Conservation (phyloP, 2,888 invertebrate genomes). For the Drosophila nr. medialis region DNA sequence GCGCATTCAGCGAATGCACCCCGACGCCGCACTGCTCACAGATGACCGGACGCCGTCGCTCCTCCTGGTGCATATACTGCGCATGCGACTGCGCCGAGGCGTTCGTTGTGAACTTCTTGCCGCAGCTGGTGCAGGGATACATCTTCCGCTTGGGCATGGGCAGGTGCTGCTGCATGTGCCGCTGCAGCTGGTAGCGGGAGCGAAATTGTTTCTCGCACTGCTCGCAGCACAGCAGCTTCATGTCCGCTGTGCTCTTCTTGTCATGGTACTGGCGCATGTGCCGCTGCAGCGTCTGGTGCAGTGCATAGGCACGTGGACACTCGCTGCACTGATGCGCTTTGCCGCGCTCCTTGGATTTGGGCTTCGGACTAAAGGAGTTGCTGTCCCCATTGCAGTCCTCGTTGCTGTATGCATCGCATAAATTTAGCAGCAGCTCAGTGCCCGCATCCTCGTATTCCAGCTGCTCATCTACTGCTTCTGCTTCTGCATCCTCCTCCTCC, state of each 20-base stretch:
- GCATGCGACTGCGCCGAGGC: slow-evolving; percentile 73
- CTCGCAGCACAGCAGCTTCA: slow-evolving; percentile 31
- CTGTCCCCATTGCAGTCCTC: slow-evolving; percentile 8
- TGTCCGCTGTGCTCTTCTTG: not conserved
- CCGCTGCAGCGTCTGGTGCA: slow-evolving; percentile 47
- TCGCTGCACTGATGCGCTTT: slow-evolving; percentile 51
- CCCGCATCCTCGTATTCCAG: slow-evolving; percentile 30
- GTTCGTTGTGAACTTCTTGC: slow-evolving; percentile 78
- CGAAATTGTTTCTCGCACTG: slow-evolving; percentile 61
- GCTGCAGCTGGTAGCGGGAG: slow-evolving; percentile 46
- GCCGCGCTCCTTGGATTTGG: not conserved
- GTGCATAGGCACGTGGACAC: slow-evolving; percentile 50
- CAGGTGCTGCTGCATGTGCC: slow-evolving; percentile 62
- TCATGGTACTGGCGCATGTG: slow-evolving; percentile 60
- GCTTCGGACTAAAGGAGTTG: not conserved
- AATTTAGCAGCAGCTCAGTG: slow-evolving; percentile 31
- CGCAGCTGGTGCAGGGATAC: slow-evolving; percentile 76
- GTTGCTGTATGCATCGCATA: slow-evolving; percentile 45
- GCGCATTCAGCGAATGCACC: slow-evolving; percentile 85
- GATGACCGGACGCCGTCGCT: slow-evolving; percentile 84
- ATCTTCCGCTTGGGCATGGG: slow-evolving; percentile 65
- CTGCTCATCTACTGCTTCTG: not conserved
- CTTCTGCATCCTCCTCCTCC: not conserved
- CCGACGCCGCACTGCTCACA: slow-evolving; percentile 85
- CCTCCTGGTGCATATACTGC: slow-evolving; percentile 82